Conservation (phyloP, 2,797 vertebrate genomes). For the Danio tinwini region DNA sequence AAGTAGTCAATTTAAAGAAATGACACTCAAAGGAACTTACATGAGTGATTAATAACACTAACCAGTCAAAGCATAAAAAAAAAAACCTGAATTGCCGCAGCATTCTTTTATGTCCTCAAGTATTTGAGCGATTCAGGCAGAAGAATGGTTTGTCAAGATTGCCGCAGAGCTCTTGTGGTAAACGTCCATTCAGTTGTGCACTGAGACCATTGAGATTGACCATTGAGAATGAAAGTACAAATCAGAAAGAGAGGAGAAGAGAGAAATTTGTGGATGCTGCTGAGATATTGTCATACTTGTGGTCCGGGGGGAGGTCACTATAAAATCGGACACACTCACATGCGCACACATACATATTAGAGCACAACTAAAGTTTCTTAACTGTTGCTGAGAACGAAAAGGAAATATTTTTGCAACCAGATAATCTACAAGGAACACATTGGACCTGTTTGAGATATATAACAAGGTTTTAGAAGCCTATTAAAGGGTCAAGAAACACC, state of each 20-base stretch:
- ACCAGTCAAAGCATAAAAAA: conserved; percentile 38
- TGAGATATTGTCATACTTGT: conserved; percentile 70
- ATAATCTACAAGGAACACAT: conserved; percentile 1
- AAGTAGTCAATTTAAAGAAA: background rate
- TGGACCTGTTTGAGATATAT: background rate
- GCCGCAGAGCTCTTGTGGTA: conserved; percentile 37
- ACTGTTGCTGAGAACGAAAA: background rate
- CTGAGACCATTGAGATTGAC: conserved; percentile 44
- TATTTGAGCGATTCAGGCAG: conserved; percentile 52
- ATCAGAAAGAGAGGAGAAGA: conserved; percentile 38
- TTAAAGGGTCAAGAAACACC: too few species aligned
- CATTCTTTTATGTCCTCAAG: conserved; percentile 58
- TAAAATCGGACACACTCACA: conserved; percentile 58
- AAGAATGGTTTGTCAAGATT: conserved; percentile 56
- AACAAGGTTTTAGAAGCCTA: background rate
- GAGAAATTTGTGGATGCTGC: conserved; percentile 59
- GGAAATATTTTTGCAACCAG: conserved; percentile 4
- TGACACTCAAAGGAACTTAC: background rate
- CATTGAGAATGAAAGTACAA: conserved; percentile 41
- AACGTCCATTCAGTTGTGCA: conserved; percentile 57
- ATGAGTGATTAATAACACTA: conserved; percentile 22
- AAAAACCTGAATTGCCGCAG: conserved; percentile 18
- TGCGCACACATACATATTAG: background rate
- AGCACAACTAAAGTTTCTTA: too few species aligned
- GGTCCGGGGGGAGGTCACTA: conserved; percentile 57